Conservation (phyloP, 2,113 vertebrate species). For the Myotis brandtii region DNA sequence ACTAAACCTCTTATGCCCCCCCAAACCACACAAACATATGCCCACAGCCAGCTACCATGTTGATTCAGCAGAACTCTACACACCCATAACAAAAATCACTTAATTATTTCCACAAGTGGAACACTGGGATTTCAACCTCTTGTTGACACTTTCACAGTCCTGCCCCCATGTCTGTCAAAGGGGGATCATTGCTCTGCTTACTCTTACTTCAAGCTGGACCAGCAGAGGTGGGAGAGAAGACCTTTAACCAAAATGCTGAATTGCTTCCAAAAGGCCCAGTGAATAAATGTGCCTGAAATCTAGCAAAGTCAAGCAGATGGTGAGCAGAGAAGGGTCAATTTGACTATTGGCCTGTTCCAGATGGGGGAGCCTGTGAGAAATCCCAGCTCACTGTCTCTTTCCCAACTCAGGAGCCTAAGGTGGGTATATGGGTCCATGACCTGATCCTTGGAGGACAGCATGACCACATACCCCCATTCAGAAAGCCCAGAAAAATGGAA, state of each 20-base stretch:
- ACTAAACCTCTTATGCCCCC: constrained; percentile 1
- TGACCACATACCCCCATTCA: not conserved
- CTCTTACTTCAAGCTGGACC: constrained; percentile 23
- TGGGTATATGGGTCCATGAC: not conserved
- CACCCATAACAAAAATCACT: constrained; percentile 47
- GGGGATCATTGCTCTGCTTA: not conserved
- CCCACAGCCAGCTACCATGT: constrained; percentile 39
- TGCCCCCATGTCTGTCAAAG: not conserved
- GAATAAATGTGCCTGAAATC: not conserved
- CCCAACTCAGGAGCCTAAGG: not conserved
- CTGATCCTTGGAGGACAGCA: not conserved
- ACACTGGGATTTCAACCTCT: constrained; percentile 22
- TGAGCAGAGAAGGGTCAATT: constrained; percentile 28
- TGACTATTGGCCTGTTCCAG: not conserved
- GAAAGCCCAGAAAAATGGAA: not conserved
- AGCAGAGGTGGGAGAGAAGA: not conserved
- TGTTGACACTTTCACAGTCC: constrained; percentile 18
- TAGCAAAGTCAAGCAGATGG: constrained; percentile 50
- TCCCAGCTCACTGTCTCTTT: not conserved
- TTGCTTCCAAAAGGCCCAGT: constrained; percentile 49
- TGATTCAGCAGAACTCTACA: constrained; percentile 54
- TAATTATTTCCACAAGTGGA: constrained; percentile 66
- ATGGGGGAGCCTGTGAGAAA: not conserved
- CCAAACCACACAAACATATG: constrained; percentile 44
- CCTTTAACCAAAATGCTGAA: constrained; percentile 49